Percentiles rank a stretch among this genome's conserved stretches.
These are phyloP conservation scores for Chrysolina haemoptera DNA, from an alignment of 2,888 invertebrate species.

Conservation along the genomic window DNA sequence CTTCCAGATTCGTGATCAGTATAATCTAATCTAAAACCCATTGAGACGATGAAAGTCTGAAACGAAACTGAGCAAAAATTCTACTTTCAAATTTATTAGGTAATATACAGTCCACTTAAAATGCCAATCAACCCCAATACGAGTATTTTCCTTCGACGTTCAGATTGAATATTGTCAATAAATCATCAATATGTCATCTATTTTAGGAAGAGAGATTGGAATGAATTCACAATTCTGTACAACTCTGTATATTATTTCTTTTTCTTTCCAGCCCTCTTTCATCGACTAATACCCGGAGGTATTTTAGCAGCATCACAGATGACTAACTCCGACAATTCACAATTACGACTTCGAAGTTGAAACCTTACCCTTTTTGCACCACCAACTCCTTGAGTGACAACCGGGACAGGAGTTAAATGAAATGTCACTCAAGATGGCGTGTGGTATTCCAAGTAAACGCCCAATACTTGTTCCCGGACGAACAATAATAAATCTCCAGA, in stretches of 20 bases:
- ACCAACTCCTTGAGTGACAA: constrained; percentile 68
- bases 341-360: constrained; percentile 33
- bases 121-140: too few species aligned
- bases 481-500: constrained; percentile 67
- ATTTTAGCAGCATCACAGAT: constrained; percentile 68
- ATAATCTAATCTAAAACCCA: too few species aligned
- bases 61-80: too few species aligned
- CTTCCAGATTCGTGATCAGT: too few species aligned
- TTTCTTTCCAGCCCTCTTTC: neutral
- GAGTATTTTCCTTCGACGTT: too few species aligned
- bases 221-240: too few species aligned
- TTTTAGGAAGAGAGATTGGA: too few species aligned
- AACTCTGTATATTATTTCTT: neutral
- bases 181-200: too few species aligned
- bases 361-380: constrained; percentile 61
- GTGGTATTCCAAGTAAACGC: constrained; percentile 66
- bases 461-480: constrained; percentile 68
- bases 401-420: constrained; percentile 70
- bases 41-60: too few species aligned
- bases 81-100: too few species aligned
- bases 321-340: constrained; percentile 59
- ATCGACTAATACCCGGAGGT: constrained; percentile 62
- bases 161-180: too few species aligned
- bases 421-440: constrained; percentile 70
- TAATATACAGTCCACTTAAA: too few species aligned